These are phyloP conservation scores for Ganaspis sp. DNA, from an alignment of 1,140 invertebrate species.

Conservation along the genomic window DNA sequence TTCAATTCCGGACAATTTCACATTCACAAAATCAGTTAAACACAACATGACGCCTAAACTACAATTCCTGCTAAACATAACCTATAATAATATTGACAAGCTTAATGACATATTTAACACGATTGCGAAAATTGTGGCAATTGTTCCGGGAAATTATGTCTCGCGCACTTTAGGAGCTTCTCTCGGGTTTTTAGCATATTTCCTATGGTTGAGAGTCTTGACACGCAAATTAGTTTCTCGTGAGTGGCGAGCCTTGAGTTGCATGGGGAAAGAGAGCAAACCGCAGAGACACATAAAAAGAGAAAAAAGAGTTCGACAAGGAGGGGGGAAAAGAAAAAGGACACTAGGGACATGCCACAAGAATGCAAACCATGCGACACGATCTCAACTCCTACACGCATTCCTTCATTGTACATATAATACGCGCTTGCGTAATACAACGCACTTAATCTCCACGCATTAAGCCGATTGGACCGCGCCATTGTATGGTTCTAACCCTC, in stretches of 20 bases:
- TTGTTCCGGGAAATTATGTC: background rate
- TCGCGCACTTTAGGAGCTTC: background rate
- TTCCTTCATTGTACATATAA: conserved; percentile 37
- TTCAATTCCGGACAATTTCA: background rate
- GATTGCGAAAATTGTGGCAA: background rate
- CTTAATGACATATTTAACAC: too few relatives aligned
- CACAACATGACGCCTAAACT: too few relatives aligned
- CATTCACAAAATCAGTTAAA: too few relatives aligned
- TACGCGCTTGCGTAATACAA: conserved; percentile 55
- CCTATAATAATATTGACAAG: too few relatives aligned
- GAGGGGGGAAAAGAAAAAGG: conserved; percentile 27
- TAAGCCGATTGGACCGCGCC: conserved; percentile 56
- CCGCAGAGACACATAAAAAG: conserved; percentile 26
- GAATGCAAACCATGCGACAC: conserved; percentile 55
- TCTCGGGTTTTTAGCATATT: background rate
- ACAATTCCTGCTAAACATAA: too few relatives aligned
- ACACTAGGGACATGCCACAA: conserved; percentile 46
- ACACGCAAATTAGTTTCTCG: conserved; percentile 19
- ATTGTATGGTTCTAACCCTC: conserved; percentile 35
- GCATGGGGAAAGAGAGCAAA: conserved; percentile 9
- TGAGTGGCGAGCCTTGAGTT: conserved; percentile 22
- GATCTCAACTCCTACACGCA: conserved; percentile 45
- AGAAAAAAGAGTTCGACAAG: conserved; percentile 34
- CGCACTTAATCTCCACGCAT: conserved; percentile 58
- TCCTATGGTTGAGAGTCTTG: background rate